Evolutionary conservation across 2,888 invertebrate genomes (phyloP).

Genomic region (Dione juno): DNA sequence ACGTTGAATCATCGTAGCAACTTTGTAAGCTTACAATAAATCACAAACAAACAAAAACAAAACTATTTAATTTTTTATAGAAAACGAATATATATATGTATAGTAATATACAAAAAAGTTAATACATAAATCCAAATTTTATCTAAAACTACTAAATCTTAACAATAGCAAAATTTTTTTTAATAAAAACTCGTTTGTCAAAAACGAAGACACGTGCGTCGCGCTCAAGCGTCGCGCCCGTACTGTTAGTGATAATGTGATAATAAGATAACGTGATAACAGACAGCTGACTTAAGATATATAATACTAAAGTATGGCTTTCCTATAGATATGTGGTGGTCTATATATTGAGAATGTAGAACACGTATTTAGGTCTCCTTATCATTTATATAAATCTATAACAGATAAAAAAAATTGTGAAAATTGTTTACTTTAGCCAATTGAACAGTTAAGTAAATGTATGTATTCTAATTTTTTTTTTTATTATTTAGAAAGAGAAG

Average conservation of each 20-base stretch:
- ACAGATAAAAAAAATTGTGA: too few species aligned
- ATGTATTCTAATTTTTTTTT: too few species aligned
- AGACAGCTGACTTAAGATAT: constrained; percentile 44
- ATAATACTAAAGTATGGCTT: background rate
- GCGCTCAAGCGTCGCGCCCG: constrained; percentile 36
- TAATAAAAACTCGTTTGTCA: background rate
- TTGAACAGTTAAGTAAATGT: too few species aligned
- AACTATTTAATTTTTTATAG: background rate
- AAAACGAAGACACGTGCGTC: constrained; percentile 26
- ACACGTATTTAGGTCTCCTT: background rate
- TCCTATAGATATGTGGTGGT: background rate
- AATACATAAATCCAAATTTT: too few species aligned
- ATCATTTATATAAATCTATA: background rate
- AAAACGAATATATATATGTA: too few species aligned
- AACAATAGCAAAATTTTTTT: background rate
- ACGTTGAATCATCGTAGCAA: background rate
- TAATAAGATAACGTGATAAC: constrained; percentile 39
- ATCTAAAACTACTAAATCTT: too few species aligned
- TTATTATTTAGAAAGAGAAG: too few species aligned
- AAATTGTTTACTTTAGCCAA: too few species aligned
- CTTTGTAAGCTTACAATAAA: constrained; percentile 8
- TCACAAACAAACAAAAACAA: background rate
- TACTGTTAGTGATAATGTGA: constrained; percentile 41
- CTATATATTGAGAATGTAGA: background rate
- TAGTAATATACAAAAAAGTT: too few species aligned